Conservation (phyloP, 2,888 invertebrate genomes). For the Epistrophella euchroma region DNA sequence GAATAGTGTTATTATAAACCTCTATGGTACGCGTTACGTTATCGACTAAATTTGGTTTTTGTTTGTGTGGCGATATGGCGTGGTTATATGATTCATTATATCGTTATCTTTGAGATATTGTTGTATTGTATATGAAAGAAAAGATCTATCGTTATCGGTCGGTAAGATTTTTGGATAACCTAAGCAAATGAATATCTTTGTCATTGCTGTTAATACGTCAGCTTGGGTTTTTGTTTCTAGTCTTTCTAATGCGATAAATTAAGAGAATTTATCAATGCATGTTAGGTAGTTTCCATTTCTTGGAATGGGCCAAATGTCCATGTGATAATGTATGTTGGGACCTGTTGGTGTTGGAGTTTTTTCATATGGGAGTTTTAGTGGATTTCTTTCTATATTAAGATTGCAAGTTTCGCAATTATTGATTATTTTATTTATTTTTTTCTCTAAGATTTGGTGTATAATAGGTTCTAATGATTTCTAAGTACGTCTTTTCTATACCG, state of each 20-base stretch:
- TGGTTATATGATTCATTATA: background rate
- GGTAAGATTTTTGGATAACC: background rate
- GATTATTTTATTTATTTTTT: slow-evolving; percentile 8
- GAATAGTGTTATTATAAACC: background rate
- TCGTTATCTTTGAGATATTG: slow-evolving; percentile 3
- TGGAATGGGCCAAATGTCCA: slow-evolving; percentile 7
- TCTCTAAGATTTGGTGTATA: slow-evolving; percentile 11
- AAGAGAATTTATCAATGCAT: background rate
- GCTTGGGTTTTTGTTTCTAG: background rate
- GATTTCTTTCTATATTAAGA: slow-evolving; percentile 18
- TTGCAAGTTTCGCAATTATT: slow-evolving; percentile 32
- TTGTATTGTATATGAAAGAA: background rate
- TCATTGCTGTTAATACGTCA: slow-evolving; percentile 8
- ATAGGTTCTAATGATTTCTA: slow-evolving; percentile 10
- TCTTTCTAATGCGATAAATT: background rate
- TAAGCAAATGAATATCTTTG: background rate
- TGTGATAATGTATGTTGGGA: slow-evolving; percentile 17
- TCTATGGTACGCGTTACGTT: too few relatives aligned
- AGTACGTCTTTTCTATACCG: slow-evolving; percentile 19
- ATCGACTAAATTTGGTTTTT: background rate
- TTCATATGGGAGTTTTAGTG: slow-evolving; percentile 19
- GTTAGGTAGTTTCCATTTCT: background rate
- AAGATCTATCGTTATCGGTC: background rate
- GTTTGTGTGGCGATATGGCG: background rate
- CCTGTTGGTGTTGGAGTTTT: slow-evolving; percentile 20